Evolutionary conservation across 2,888 invertebrate genomes (phyloP), one percentile per base, ranked within the genome.

Genomic region (Nomada fabriciana): DNA sequence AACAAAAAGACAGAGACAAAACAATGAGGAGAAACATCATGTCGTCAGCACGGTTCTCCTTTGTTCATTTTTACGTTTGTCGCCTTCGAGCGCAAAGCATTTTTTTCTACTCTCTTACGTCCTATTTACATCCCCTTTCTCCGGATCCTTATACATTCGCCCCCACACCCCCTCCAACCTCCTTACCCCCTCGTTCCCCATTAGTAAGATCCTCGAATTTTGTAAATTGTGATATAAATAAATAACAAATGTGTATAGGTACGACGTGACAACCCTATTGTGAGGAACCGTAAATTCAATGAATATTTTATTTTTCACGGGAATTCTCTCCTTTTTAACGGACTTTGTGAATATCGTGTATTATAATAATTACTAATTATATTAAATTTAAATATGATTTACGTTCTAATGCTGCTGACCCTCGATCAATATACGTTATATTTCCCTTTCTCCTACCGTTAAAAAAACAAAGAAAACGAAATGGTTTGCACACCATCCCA

Each of bases 201-300:
- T 53, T 50, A 71, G 69, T 36, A 75, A 83, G 65, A 86, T 84
- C 86, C 90, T 88, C 86, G 87, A 92, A 91, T 93, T 93, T 93
- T 94, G 93, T 93, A 94, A 93, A 93, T 94, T 94, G 93, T 94
- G 93, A 93, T 93, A 93, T 93, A 93, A 92, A 91, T 93, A 93
- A 93, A 91, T 90, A 91, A 90, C 90, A 89, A 92, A 91, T 93
- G 91, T 93, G 93, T 93, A 93, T 92, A 93, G 91, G 87, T 89
- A 90, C 88, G 85, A 89, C 89, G 83, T 86, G 85, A 86, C 85
- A 79, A 81, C 84, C 82, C 81, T 81, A 86, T 84, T 84, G 89
- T 88, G 89, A 91, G 89, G 86, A 88, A 89, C 88, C 89, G 85
- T 85, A 90, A 92, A 92, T 91, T 91, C 89, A 91, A 88, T 84